phyloP scores from a whole-genome alignment of 2,113 vertebrate species.

The Acinonyx jubatus region DNA sequence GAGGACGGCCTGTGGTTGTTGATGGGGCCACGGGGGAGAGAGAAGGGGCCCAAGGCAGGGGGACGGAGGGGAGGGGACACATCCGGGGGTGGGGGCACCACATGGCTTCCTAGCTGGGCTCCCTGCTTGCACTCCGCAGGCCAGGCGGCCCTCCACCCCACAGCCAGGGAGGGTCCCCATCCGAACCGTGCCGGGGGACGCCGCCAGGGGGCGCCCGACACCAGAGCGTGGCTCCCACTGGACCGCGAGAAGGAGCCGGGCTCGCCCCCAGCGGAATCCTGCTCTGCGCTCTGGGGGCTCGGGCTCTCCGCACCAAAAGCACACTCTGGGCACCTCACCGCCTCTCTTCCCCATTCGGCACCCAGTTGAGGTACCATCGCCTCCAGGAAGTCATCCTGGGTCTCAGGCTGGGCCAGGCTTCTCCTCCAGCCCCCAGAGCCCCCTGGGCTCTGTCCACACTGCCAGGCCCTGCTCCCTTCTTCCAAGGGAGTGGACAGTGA shows the following conservation, averaged over 20 bases:
- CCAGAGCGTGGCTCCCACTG: not conserved
- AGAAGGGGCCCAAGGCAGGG: not conserved
- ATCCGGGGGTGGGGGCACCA: not conserved
- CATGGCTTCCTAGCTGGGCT: not conserved
- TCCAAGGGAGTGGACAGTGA: not conserved
- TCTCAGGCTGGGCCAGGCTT: not conserved
- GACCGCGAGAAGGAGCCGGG: rapidly evolving
- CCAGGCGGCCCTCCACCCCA: not conserved
- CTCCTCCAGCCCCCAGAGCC: not conserved
- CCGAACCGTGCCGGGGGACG: rapidly evolving
- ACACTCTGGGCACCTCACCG: rapidly evolving
- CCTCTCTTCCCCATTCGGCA: not conserved
- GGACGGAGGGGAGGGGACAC: not conserved
- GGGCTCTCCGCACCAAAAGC: rapidly evolving
- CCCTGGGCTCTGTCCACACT: too few species aligned
- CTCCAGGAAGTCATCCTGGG: not conserved
- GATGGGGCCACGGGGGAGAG: not conserved
- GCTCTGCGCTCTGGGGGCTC: too few species aligned
- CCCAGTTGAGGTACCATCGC: not conserved
- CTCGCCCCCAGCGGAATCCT: rapidly evolving
- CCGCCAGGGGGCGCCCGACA: constrained; percentile 63
- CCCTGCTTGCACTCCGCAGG: not conserved
- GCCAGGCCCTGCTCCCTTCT: not conserved
- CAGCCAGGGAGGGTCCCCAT: too few species aligned
- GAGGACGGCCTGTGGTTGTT: not conserved